Evolutionary conservation across 1,140 invertebrate species (phyloP).

Genomic region (Neodiprion fabricii): DNA sequence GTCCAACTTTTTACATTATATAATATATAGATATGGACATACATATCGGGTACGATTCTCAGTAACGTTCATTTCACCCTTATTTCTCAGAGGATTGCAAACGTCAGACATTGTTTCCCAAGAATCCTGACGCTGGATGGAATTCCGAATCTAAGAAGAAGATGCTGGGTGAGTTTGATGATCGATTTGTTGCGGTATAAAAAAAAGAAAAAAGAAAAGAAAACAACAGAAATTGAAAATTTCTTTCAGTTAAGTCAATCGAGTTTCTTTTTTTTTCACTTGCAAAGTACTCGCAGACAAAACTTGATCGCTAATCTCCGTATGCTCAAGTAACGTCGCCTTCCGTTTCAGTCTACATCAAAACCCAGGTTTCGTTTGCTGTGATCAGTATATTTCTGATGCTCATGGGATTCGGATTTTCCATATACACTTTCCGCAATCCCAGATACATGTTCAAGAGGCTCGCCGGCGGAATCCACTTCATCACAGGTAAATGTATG

Average conservation of each 20-base stretch:
- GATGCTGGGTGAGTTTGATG: slow-evolving; percentile 64
- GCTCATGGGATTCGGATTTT: slow-evolving; percentile 81
- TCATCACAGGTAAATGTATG: slow-evolving; percentile 75
- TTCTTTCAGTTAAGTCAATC: too few relatives aligned
- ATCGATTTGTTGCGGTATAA: not conserved
- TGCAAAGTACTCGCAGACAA: too few relatives aligned
- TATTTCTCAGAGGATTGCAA: slow-evolving; percentile 65
- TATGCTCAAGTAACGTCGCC: too few relatives aligned
- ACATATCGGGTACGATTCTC: too few relatives aligned
- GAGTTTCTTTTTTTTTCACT: too few relatives aligned
- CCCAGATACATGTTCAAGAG: slow-evolving; percentile 90
- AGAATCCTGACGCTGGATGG: slow-evolving; percentile 57
- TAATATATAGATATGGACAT: too few relatives aligned
- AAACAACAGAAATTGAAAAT: too few relatives aligned
- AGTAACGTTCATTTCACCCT: slow-evolving; percentile 11
- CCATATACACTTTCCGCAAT: slow-evolving; percentile 84
- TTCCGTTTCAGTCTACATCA: slow-evolving; percentile 74
- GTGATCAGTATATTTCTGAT: slow-evolving; percentile 83
- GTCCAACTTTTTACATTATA: too few relatives aligned
- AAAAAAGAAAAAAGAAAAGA: too few relatives aligned
- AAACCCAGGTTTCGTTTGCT: slow-evolving; percentile 84
- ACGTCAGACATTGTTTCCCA: slow-evolving; percentile 68
- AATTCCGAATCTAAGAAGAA: slow-evolving; percentile 65
- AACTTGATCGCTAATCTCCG: too few relatives aligned
- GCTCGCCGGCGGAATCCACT: slow-evolving; percentile 82